Evolutionary conservation across 2,113 vertebrate genomes (phyloP).

Genomic region (Phyllostomus hastatus): DNA sequence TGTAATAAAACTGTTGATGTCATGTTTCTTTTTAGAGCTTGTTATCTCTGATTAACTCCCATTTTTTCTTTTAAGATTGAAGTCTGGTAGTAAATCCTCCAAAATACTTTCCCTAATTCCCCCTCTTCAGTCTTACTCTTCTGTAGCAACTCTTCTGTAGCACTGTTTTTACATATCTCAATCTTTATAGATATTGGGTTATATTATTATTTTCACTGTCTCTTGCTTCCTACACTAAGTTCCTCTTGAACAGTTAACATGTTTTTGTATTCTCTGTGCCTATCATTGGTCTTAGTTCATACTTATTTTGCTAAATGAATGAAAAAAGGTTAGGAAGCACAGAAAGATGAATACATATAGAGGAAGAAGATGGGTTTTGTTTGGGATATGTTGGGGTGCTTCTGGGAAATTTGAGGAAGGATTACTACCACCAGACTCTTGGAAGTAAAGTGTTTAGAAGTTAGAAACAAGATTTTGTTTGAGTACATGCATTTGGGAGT

Average conservation of each 20-base stretch:
- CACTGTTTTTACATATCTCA: neutral
- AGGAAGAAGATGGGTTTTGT: neutral
- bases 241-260: slow-evolving; percentile 11
- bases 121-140: no score
- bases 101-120: no score
- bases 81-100: neutral
- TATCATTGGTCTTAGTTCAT: neutral
- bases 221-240: neutral
- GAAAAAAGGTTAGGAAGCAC: neutral
- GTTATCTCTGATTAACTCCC: neutral
- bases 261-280: neutral
- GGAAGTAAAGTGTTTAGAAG: neutral
- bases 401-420: neutral
- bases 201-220: slow-evolving; percentile 5
- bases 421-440: neutral
- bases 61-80: neutral
- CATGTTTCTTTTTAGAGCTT: slow-evolving; percentile 11
- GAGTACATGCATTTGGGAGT: neutral
- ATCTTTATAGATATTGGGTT: neutral
- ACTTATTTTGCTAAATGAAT: neutral
- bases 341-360: slow-evolving; percentile 10
- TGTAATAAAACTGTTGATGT: neutral
- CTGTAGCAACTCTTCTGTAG: neutral
- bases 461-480: slow-evolving; percentile 38
- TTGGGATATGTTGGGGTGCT: neutral